Base-by-base conservation (phyloP, 2,797 vertebrate species). In the Sebastes itinus region DNA sequence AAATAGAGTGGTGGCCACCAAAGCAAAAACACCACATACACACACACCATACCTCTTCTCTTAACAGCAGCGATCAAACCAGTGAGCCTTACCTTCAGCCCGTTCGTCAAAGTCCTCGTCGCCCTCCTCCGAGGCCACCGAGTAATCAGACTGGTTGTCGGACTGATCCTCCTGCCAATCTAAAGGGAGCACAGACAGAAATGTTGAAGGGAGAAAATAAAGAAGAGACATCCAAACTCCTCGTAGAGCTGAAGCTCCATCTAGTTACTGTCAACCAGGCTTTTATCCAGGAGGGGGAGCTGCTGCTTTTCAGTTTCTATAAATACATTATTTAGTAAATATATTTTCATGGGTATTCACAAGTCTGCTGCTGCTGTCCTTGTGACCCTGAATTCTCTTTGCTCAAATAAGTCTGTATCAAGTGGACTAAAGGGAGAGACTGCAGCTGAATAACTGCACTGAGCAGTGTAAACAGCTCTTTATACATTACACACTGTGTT, bases 91-190 rank as follows among this genome's bases (percentile, higher is more conserved):
- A 99, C 98, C 98, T 97, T 99, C 98, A 83, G 97, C 96, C 4
- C 98, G 95, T 86, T 99, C 98, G 84, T 99, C 98, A 72, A 99
- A 99, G 95, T 99, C 98, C 84, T 99, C 98, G 2, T 99, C 98
- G 58, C 98, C 98, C 93, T 99, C 98, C 94, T 99, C 98, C 33
- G 98, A 99, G 56, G 98, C 98, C 95, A 99, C 98, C 0, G 98
- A 99, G 88, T 99, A 99, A 93, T 99, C 98, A 7, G 98, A 99
- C 90, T 99, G 98, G 96, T 99, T 99, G 92, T 99, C 98, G 28
- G 98, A 99, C 93, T 99, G 98, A 94, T 99, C 98, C 93, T 99
- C 98, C 94, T 99, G 98, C 98, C 98, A 99, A 94, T 99, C 98
- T 99, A 92, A 90, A 93, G 78, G 32, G 49, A 83, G 46, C 72